Percentiles rank a stretch among this genome's conserved stretches.
phyloP scores from a whole-genome alignment of 2,888 invertebrate species.

The Piscicola geometra region DNA sequence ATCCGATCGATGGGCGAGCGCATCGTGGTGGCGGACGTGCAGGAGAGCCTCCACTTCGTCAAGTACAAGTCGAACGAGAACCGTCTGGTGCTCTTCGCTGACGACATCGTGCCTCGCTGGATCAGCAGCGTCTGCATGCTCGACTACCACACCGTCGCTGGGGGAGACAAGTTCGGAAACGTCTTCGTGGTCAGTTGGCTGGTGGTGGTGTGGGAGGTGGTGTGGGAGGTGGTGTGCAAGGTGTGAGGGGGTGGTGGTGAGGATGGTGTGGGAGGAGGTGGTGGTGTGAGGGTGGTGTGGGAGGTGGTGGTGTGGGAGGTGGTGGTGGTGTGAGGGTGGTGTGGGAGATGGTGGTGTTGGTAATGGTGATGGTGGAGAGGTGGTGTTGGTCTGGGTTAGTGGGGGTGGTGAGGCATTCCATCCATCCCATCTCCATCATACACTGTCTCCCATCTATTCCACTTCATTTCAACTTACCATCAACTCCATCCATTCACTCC shows the following conservation, averaged over 20 bases:
- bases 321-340: too few species aligned
- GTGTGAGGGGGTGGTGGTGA: too few species aligned
- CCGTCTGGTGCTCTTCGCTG: conserved; percentile 94
- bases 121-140: conserved; percentile 83
- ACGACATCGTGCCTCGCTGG: conserved; percentile 95
- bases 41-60: conserved; percentile 89
- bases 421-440: too few species aligned
- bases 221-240: too few species aligned
- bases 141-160: conserved; percentile 94
- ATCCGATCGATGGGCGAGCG: conserved; percentile 90
- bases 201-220: background rate
- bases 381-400: conserved; percentile 49
- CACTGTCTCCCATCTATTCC: too few species aligned
- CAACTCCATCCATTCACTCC: too few species aligned
- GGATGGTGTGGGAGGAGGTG: too few species aligned
- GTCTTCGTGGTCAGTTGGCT: conserved; percentile 70
- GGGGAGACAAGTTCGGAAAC: conserved; percentile 96
- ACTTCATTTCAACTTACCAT: too few species aligned
- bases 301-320: too few species aligned
- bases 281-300: too few species aligned
- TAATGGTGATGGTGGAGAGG: conserved; percentile 92
- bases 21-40: conserved; percentile 85
- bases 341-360: conserved; percentile 86
- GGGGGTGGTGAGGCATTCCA: too few species aligned
- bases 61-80: conserved; percentile 92